Percentiles rank a stretch among this genome's conserved stretches.
Conservation (phyloP, 2,113 vertebrate species). For the Saguinus imperator region DNA sequence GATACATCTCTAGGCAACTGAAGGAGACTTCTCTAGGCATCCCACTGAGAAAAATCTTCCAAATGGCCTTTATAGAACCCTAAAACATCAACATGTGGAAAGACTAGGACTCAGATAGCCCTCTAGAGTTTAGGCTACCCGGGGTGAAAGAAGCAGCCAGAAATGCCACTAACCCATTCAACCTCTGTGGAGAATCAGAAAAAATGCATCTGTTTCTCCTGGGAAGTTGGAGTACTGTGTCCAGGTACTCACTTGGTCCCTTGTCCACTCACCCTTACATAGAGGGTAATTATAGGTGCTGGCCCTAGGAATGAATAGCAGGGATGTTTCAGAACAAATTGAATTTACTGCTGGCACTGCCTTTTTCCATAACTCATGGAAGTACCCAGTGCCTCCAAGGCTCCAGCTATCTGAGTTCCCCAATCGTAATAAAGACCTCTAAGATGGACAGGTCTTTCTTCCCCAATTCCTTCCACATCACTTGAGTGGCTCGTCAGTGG, state of each 20-base stretch:
- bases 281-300: background rate
- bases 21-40: constrained; percentile 28
- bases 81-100: background rate
- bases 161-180: background rate
- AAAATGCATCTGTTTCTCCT: background rate
- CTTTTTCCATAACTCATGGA: background rate
- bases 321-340: background rate
- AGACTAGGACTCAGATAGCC: background rate
- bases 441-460: background rate
- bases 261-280: background rate
- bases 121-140: background rate
- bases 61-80: background rate
- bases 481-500: background rate
- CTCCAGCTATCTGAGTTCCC: background rate
- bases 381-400: background rate
- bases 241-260: too few relatives aligned
- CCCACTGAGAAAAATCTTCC: constrained; percentile 28
- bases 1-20: background rate
- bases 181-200: background rate
- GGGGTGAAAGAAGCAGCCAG: background rate
- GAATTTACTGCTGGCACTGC: background rate
- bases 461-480: background rate
- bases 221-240: background rate
- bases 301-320: background rate
- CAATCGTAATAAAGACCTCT: background rate